These are phyloP conservation scores for Anguilla anguilla DNA, from an alignment of 2,797 vertebrate genomes.

Conservation along the genomic window DNA sequence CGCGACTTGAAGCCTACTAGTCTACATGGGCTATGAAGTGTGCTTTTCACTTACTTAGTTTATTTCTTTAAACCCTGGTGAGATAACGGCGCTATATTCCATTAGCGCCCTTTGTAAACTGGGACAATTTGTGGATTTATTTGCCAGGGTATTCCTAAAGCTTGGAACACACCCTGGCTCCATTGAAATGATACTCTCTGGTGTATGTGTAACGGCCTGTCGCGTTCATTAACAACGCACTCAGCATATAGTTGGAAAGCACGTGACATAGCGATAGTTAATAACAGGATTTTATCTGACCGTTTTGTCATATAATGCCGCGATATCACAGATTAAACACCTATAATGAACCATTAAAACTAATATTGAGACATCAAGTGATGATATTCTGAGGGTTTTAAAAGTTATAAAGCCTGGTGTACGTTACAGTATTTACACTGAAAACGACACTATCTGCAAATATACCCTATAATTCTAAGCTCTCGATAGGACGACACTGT, in stretches of 20 bases:
- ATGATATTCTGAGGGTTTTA: background rate
- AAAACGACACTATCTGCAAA: background rate
- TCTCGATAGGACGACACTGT: slow-evolving; percentile 23
- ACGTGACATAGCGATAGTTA: background rate
- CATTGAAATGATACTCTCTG: background rate
- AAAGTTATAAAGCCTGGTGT: background rate
- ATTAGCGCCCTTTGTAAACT: background rate
- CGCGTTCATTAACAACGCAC: background rate
- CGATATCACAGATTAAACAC: background rate
- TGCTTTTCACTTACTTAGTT: background rate
- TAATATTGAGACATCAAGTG: background rate
- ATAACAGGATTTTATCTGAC: background rate
- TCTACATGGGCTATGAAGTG: background rate
- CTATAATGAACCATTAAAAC: background rate
- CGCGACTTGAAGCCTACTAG: background rate
- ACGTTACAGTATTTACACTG: background rate
- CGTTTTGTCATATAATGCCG: background rate
- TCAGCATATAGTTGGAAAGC: background rate
- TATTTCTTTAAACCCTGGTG: background rate
- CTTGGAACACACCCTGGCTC: background rate
- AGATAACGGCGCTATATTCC: background rate
- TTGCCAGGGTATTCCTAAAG: background rate
- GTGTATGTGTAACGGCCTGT: background rate
- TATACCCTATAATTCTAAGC: background rate
- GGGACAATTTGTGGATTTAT: background rate